Base-by-base conservation (phyloP, 1,140 invertebrate species). In the Polyergus mexicanus region DNA sequence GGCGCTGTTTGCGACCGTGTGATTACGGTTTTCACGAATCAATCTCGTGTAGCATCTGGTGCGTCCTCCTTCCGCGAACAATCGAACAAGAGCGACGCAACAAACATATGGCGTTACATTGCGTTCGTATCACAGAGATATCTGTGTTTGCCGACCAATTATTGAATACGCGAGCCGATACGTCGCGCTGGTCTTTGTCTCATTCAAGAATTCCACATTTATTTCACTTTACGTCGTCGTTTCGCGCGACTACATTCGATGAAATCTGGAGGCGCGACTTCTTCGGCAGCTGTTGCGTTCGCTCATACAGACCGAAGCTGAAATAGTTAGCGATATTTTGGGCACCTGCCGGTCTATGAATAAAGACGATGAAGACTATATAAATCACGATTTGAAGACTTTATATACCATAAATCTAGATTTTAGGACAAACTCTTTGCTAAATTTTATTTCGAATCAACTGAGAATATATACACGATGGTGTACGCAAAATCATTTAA, bases 251-350 rank as follows among this genome's bases (percentile, higher is more conserved):
- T 65, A 35, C 76, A 16, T 58, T 71, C 51, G 38, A 71, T n/a
- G 19, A 69, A 71, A 56, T 58, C 8, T 71, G 77, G n/a, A 69
- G 51, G 65, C 51, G 65, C 51, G 22, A 58, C 3, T 7, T 7
- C 10, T 35, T 8, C 51, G 47, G 19, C 78, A 81, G 78, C 78
- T 81, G 78, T 81, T n/a, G 51, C 38, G 35, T 6, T 78, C 32
- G 32, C n/a, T 78, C 62, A 38, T 28, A 38, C 60, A 25, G 3
- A 13, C 8, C 13, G 6, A 44, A 66, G 10, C 32, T 22, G 38
- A 80, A 68, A 80, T 68, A 54, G 63, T 22, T 63, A 44, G 10
- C 28, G 62, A 54, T 25, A 58, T 69, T 81, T 54, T 44, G 19
- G 51, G 54, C 65, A 71, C 19, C 35, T 47, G 65, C 28, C 47